These are phyloP conservation scores for Zele albiditarsus DNA, from an alignment of 2,888 invertebrate species.

Conservation along the genomic window DNA sequence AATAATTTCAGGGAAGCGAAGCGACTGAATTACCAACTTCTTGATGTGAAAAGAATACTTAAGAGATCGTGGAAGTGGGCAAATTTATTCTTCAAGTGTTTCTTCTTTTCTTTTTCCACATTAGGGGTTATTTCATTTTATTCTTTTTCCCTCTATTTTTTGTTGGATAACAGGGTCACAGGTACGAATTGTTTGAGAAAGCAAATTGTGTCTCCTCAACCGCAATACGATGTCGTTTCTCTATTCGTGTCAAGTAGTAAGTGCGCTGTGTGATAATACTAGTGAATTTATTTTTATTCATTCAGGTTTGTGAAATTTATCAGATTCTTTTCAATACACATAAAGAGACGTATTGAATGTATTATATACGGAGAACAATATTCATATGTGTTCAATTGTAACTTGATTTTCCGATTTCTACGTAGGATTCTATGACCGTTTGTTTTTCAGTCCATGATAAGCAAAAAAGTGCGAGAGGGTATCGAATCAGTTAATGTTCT, in stretches of 20 bases:
- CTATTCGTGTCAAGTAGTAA: background rate
- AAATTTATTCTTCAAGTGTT: slow-evolving; percentile 17
- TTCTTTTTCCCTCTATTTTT: background rate
- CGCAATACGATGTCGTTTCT: background rate
- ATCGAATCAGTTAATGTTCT: too few relatives aligned
- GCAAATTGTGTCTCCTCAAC: background rate
- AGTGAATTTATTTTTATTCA: too few relatives aligned
- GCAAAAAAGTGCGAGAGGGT: too few relatives aligned
- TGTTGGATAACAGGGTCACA: background rate
- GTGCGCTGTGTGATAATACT: too few relatives aligned
- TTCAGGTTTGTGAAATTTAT: too few relatives aligned
- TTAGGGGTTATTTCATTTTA: background rate
- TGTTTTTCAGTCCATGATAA: too few relatives aligned
- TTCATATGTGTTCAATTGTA: too few relatives aligned
- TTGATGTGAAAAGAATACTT: slow-evolving; percentile 11
- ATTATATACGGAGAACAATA: too few relatives aligned
- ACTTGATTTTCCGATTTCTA: too few relatives aligned
- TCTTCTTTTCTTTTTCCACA: slow-evolving; percentile 10
- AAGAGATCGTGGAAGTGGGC: slow-evolving; percentile 3
- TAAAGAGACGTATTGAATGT: too few relatives aligned
- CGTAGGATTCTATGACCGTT: too few relatives aligned
- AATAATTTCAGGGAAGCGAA: slow-evolving; percentile 5
- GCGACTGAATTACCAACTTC: background rate
- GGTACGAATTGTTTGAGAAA: background rate
- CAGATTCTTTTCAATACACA: too few relatives aligned